phyloP scores from a whole-genome alignment of 1,140 invertebrate genomes.

The Drosophila jambulina region DNA sequence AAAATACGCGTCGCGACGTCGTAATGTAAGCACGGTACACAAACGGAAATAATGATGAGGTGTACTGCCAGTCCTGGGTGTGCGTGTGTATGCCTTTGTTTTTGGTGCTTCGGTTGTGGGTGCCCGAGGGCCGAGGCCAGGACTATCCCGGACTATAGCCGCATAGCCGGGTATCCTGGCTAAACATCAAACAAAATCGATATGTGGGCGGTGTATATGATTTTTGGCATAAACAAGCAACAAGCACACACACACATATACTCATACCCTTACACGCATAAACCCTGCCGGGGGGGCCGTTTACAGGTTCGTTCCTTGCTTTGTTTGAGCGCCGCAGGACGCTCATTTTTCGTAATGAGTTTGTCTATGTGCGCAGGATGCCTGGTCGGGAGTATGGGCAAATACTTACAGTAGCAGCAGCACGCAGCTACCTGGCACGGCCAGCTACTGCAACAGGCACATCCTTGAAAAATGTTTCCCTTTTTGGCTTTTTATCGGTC shows the following conservation, averaged over 20 bases:
- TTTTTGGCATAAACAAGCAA: slow-evolving; percentile 78
- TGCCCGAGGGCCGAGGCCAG: slow-evolving; percentile 32
- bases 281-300: slow-evolving; percentile 35
- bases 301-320: slow-evolving; percentile 64
- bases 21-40: slow-evolving; percentile 44
- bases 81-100: slow-evolving; percentile 39
- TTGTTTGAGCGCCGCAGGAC: slow-evolving; percentile 81
- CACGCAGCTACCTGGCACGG: background rate
- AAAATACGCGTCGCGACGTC: slow-evolving; percentile 63
- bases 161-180: slow-evolving; percentile 37
- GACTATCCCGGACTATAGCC: slow-evolving; percentile 54
- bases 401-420: slow-evolving; percentile 24
- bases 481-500: slow-evolving; percentile 11
- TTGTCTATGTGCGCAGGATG: slow-evolving; percentile 61
- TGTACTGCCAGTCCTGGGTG: slow-evolving; percentile 4
- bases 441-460: slow-evolving; percentile 11
- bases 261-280: slow-evolving; percentile 21
- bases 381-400: slow-evolving; percentile 9
- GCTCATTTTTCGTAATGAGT: slow-evolving; percentile 83
- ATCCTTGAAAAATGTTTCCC: slow-evolving; percentile 3
- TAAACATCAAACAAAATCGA: slow-evolving; percentile 83
- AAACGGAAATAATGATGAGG: slow-evolving; percentile 67
- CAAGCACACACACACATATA: slow-evolving; percentile 29
- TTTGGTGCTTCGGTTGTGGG: slow-evolving; percentile 34
- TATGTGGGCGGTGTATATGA: slow-evolving; percentile 73